A percentile compares a stretch with the other conserved stretches of the same genome.
Conservation (phyloP, 1,140 invertebrate genomes). For the Dendrolimus kikuchii region DNA sequence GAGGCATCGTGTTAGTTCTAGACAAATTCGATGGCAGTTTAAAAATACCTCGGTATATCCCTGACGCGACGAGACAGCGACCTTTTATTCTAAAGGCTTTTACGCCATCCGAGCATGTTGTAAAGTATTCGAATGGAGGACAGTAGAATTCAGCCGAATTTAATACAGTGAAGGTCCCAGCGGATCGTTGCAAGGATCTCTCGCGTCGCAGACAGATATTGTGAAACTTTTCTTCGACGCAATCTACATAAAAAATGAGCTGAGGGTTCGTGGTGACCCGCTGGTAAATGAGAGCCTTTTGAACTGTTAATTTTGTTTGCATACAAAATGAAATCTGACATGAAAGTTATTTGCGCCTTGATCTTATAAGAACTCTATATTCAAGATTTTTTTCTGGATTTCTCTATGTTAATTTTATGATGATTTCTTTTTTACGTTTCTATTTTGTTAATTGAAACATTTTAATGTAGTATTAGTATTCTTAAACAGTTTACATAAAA, state of each 20-base stretch:
- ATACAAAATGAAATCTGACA: conserved; percentile 51
- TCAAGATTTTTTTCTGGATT: not conserved
- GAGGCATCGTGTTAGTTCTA: too few species aligned
- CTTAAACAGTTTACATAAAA: too few species aligned
- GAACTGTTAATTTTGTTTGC: conserved; percentile 63
- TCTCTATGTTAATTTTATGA: not conserved
- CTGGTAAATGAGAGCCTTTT: conserved; percentile 58
- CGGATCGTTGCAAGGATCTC: conserved; percentile 27
- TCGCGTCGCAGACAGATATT: conserved; percentile 58
- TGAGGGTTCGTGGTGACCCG: conserved; percentile 47
- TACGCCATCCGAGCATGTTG: conserved; percentile 16
- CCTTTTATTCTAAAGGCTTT: conserved; percentile 10
- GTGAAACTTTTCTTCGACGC: conserved; percentile 59
- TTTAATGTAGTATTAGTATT: too few species aligned
- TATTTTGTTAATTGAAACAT: not conserved
- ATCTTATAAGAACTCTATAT: conserved; percentile 20
- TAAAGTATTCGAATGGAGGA: conserved; percentile 30
- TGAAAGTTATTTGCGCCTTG: conserved; percentile 41
- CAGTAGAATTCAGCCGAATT: conserved; percentile 38
- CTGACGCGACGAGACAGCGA: conserved; percentile 3
- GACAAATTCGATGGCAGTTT: not conserved
- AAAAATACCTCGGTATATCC: conserved; percentile 6
- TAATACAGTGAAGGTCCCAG: conserved; percentile 35
- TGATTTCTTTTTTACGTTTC: not conserved
- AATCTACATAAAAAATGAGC: conserved; percentile 68